Evolutionary conservation across 53 echinoderm and acorn worm species (phyloP).

Genomic region (Holothuria scabra): DNA sequence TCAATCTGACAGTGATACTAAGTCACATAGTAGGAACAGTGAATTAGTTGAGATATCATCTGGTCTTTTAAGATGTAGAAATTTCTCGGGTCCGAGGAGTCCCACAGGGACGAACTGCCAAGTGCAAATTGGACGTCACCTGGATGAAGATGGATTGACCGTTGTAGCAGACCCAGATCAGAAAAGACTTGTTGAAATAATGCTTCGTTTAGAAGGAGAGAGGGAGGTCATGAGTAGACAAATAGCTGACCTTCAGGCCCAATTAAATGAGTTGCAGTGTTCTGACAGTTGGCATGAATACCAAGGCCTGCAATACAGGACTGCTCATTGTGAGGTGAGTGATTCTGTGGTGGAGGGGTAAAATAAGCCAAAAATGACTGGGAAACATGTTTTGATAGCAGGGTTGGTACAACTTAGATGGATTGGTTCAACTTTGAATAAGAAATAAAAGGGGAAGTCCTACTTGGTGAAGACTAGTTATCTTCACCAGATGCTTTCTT

Average conservation of each 20-base stretch:
- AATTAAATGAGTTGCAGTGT: conserved; percentile 52
- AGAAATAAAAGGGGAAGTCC: too few relatives aligned
- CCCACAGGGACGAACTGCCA: conserved; percentile 41
- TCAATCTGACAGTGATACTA: neutral
- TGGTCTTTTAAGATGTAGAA: conserved; percentile 33
- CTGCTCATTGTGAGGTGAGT: conserved; percentile 27
- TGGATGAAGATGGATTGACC: conserved; percentile 91
- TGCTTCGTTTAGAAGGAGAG: conserved; percentile 1
- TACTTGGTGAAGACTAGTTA: too few relatives aligned
- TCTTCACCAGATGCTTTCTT: too few relatives aligned
- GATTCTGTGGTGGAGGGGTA: neutral
- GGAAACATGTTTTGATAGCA: too few relatives aligned
- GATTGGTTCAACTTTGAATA: too few relatives aligned
- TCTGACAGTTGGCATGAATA: conserved; percentile 24
- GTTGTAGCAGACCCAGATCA: conserved; percentile 62
- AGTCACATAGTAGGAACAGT: too few relatives aligned
- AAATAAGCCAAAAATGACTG: too few relatives aligned
- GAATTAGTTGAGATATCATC: conserved; percentile 5
- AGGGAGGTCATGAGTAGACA: conserved; percentile 33
- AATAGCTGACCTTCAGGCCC: conserved; percentile 59
- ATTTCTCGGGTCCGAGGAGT: conserved; percentile 26
- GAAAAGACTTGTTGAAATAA: conserved; percentile 21
- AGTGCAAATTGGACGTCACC: conserved; percentile 76
- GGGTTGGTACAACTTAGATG: too few relatives aligned
- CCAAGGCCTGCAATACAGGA: neutral